These are phyloP conservation scores for Hirudinaria manillensis DNA, from an alignment of 2,888 invertebrate species.

Conservation along the genomic window DNA sequence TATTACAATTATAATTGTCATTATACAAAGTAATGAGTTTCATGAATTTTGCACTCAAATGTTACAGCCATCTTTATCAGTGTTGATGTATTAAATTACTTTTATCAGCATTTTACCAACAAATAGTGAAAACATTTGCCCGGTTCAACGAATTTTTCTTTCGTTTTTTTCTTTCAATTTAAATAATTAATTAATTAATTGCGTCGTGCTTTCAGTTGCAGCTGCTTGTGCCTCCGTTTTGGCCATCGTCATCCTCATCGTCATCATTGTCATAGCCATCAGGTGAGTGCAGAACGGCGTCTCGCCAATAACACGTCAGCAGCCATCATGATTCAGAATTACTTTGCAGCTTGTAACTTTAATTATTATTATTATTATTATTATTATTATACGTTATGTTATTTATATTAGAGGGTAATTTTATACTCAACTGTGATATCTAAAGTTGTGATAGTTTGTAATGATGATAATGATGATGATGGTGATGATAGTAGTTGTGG, in stretches of 20 bases:
- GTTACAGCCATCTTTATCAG: no score
- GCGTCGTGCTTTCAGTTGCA: constrained; percentile 13
- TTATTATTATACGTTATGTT: neutral
- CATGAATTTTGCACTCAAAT: no score
- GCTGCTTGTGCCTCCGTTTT: constrained; percentile 26
- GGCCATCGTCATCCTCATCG: constrained; percentile 25
- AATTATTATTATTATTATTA: neutral
- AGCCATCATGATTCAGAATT: neutral
- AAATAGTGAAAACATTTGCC: no score
- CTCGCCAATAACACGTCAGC: neutral
- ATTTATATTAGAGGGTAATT: no score
- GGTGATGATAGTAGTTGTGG: neutral
- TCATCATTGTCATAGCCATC: constrained; percentile 14
- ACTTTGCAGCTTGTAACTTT: neutral
- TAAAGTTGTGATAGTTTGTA: neutral
- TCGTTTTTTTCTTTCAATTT: no score
- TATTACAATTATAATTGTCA: neutral
- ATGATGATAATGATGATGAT: neutral
- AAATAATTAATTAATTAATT: neutral
- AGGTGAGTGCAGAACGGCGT: neutral
- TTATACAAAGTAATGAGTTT: no score
- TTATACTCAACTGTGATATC: no score
- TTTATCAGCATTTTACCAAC: no score
- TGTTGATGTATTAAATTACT: no score
- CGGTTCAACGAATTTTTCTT: neutral